Base-by-base conservation (phyloP, 2,797 vertebrate species). In the Microhierax caerulescens region DNA sequence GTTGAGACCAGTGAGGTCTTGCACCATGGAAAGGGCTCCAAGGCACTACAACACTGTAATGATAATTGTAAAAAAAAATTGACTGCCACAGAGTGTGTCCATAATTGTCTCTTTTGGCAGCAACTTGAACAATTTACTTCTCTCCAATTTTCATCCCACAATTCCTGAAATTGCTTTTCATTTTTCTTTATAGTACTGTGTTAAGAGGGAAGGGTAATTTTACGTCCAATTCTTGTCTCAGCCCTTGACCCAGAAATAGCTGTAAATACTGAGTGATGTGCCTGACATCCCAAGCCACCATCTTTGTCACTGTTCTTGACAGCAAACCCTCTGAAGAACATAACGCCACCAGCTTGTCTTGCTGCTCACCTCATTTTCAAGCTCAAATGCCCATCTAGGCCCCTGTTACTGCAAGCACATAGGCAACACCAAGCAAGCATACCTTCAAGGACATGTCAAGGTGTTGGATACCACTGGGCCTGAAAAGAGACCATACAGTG, bases 101-200 rank as follows among this genome's bases (percentile, higher is more conserved):
- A 4, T 79, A 90, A 81, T 45, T 69, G 37, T 79, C 59, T 90
- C 70, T 95, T 63, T 76, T 39, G 70, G 63, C 70, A 87, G 59
- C 77, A 91, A 61, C 59, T 76, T 61, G 63, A 79, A 78, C 61
- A 72, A 86, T 96, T 85, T 85, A 57, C 64, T 94, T 67, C 50
- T 79, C 61, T 95, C 43, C 67, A 76, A 13, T 92, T 94, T 92
- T 84, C 63, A 88, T 47, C 67, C 37, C 50, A 36, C 74, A 34
- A 19, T 79, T 92, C 77, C 56, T 85, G 67, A 90, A 96, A 95
- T 76, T 91, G 60, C 37, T 94, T 82, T 90, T 90, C 47, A 69
- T 91, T 88, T 86, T 75, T 32, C 43, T 69, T 89, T 85, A 37
- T 23, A 85, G 30, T 19, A 39, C 39, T 41, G 30, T 67, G 51